Percentiles rank a stretch among this genome's conserved stretches.
Evolutionary conservation across 1,140 invertebrate species (phyloP).

Genomic region (Elysia chlorotica): DNA sequence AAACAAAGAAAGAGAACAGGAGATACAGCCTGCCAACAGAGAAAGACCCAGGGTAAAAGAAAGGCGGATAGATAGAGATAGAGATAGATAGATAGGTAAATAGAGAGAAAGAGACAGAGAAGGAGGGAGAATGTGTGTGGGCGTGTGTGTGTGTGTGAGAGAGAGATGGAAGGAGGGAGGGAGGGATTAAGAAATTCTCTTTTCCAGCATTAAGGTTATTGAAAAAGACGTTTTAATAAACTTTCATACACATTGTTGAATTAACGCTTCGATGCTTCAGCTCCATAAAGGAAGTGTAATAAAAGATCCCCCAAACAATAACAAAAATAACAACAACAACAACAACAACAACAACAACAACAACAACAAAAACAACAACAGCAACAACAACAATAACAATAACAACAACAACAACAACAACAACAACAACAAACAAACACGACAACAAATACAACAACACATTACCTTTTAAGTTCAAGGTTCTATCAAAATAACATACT

Average conservation of each 20-base stretch:
- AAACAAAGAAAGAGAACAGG: neutral
- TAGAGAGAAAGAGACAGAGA: too few species aligned
- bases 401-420: too few species aligned
- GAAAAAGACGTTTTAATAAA: neutral
- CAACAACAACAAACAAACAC: too few species aligned
- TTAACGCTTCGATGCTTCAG: neutral
- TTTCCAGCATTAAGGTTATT: neutral
- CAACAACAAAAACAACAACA: neutral
- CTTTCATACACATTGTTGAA: neutral
- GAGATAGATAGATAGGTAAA: neutral
- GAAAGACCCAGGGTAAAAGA: neutral
- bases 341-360: neutral
- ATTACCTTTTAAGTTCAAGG: too few species aligned
- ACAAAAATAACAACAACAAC: neutral
- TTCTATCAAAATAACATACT: too few species aligned
- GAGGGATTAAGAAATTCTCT: neutral
- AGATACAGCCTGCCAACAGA: neutral
- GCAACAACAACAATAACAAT: conserved; percentile 2
- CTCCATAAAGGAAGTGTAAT: neutral
- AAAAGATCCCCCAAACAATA: neutral
- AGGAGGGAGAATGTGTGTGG: too few species aligned
- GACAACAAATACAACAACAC: too few species aligned
- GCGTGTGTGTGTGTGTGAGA: too few species aligned
- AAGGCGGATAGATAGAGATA: neutral
- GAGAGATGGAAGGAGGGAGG: neutral